phyloP scores from a whole-genome alignment of 2,888 invertebrate genomes.

The Mimas tiliae region DNA sequence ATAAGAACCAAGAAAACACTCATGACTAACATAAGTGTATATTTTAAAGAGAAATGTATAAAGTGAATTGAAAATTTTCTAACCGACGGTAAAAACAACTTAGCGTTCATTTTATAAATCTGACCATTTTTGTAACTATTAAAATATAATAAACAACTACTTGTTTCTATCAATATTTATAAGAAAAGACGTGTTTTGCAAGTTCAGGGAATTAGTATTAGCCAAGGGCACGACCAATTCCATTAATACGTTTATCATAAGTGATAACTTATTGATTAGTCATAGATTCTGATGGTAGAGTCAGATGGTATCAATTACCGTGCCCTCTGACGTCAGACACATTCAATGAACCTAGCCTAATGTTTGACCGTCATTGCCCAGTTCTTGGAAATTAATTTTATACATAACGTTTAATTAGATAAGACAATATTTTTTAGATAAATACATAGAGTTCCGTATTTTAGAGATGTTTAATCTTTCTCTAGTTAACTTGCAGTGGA shows the following conservation, averaged over 20 bases:
- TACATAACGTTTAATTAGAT: not conserved
- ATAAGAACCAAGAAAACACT: not conserved
- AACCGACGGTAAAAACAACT: constrained; percentile 15
- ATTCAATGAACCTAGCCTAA: not conserved
- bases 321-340: not conserved
- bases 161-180: not conserved
- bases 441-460: not conserved
- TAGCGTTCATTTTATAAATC: constrained; percentile 10
- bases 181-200: not conserved
- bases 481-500: too few species aligned
- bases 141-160: not conserved
- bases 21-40: not conserved
- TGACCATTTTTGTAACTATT: constrained; percentile 11
- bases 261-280: constrained; percentile 9
- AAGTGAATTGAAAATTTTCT: not conserved
- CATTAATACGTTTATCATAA: not conserved
- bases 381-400: not conserved
- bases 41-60: not conserved
- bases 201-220: not conserved
- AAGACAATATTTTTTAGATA: not conserved
- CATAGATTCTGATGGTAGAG: not conserved
- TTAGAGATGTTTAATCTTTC: too few species aligned
- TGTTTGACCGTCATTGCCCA: not conserved
- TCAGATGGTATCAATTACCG: constrained; percentile 9
- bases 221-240: not conserved